Evolutionary conservation across 1,140 invertebrate genomes (phyloP), one percentile per base, ranked within the genome.

Genomic region (Harlomillsia oculata): DNA sequence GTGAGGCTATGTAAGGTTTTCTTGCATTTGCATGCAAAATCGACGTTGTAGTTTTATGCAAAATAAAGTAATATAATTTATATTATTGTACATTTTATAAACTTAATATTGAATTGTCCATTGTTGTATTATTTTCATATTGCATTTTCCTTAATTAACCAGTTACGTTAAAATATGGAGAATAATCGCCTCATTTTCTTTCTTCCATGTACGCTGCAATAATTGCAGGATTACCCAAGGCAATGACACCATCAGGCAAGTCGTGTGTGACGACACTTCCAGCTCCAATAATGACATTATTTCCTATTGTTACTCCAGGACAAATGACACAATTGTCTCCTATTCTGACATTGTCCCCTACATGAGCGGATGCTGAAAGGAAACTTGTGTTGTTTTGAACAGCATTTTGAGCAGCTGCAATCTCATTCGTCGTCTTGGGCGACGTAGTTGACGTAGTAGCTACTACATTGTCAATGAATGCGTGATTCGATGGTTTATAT

Each of bases 221-320:
- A n/a, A 23, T 50, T 14, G 48, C 48, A n/a, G 48, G 48, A 50
- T 50, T 30, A 3, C 48, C 48, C 1, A 23, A 32, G 0, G 34
- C 48, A 39, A 50, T 39, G 26, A 23, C 36, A 39, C 39, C 39
- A n/a, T 32, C 25, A 34, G 48, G 48, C 16, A 50, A 16, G 18
- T 50, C 48, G 3, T 23, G 14, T 13, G 34, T 36, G 9, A 50
- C 48, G 8, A 50, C 48, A 26, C 48, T 50, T n/a, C 48, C 48
- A 36, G 48, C 48, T 8, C 48, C 48, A 26, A 50, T 28, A 5
- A 39, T 50, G 20, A 50, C 48, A 50, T 50, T 50, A 25, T 50
- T 36, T 2, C 48, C 48, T n/a, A 50, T 50, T 3, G 23, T 39
- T 13, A 50, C 48, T 26, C 48, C 48, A 26, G 48, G 48, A n/a